These are phyloP conservation scores for Pyralis farinalis DNA, from an alignment of 2,888 invertebrate genomes.

Conservation along the genomic window DNA sequence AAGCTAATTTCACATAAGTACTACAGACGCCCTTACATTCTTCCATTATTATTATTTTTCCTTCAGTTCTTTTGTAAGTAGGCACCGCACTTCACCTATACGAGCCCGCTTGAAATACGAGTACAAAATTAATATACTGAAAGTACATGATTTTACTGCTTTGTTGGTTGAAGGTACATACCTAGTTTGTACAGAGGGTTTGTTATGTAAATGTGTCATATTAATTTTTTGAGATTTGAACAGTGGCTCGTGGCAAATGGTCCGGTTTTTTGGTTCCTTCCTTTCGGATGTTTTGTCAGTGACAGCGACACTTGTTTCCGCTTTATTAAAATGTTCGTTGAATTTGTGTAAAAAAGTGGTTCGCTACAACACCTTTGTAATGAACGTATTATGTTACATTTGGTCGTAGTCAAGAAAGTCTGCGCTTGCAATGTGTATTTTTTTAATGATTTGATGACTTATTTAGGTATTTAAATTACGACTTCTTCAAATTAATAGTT, in stretches of 20 bases:
- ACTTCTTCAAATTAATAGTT: no score
- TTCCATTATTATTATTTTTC: conserved; percentile 66
- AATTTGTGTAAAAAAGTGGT: conserved; percentile 1
- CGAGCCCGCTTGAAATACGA: conserved; percentile 56
- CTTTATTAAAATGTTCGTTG: neutral
- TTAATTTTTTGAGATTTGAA: conserved; percentile 49
- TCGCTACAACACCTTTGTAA: conserved; percentile 1
- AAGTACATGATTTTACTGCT: conserved; percentile 59
- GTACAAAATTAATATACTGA: conserved; percentile 75
- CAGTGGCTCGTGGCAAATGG: conserved; percentile 72
- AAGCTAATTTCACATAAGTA: conserved; percentile 78
- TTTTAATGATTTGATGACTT: no score
- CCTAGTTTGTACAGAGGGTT: conserved; percentile 68
- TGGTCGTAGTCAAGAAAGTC: no score
- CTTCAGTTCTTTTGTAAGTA: conserved; percentile 69
- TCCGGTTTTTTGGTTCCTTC: conserved; percentile 43
- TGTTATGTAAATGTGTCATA: conserved; percentile 72
- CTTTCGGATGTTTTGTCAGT: conserved; percentile 32
- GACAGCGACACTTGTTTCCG: conserved; percentile 7
- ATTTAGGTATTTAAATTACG: no score
- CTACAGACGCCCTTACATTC: conserved; percentile 68
- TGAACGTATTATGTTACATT: neutral
- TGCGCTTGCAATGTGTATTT: no score
- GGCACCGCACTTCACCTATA: conserved; percentile 57
- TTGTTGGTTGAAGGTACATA: conserved; percentile 52